phyloP scores from a whole-genome alignment of 2,888 invertebrate genomes.

The Cataglyphis cursor region DNA sequence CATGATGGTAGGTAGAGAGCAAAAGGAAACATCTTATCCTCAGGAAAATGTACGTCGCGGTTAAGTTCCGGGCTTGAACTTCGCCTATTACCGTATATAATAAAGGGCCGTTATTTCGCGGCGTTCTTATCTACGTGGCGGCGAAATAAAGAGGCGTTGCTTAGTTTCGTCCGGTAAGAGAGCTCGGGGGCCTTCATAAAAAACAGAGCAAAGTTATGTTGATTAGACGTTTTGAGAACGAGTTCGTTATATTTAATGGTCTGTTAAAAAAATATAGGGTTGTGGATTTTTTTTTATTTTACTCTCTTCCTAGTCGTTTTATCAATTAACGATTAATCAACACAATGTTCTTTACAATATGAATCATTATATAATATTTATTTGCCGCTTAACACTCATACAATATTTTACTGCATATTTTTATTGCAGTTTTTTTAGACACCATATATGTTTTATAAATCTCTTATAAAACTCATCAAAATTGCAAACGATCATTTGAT shows the following conservation, averaged over 20 bases:
- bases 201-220: slow-evolving; percentile 48
- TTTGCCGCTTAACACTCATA: slow-evolving; percentile 7
- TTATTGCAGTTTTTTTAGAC: slow-evolving; percentile 2
- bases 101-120: slow-evolving; percentile 77
- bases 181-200: slow-evolving; percentile 73
- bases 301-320: not conserved
- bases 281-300: not conserved
- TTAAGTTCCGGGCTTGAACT: slow-evolving; percentile 76
- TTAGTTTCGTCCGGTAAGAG: slow-evolving; percentile 50
- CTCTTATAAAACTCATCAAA: not conserved
- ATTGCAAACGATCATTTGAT: slow-evolving; percentile 14
- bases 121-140: slow-evolving; percentile 75
- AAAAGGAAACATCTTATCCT: slow-evolving; percentile 73
- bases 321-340: slow-evolving; percentile 5
- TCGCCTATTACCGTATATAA: slow-evolving; percentile 79
- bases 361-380: slow-evolving; percentile 24
- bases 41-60: slow-evolving; percentile 72
- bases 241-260: slow-evolving; percentile 35
- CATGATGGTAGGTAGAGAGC: slow-evolving; percentile 25
- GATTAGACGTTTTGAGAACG: slow-evolving; percentile 44
- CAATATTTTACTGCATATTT: not conserved
- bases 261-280: not conserved
- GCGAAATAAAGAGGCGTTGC: slow-evolving; percentile 77
- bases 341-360: not conserved
- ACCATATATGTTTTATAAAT: slow-evolving; percentile 25